Percentiles rank a stretch among this genome's conserved stretches.
phyloP scores from a whole-genome alignment of 2,888 invertebrate species.

The Scaptomyza reducta region DNA sequence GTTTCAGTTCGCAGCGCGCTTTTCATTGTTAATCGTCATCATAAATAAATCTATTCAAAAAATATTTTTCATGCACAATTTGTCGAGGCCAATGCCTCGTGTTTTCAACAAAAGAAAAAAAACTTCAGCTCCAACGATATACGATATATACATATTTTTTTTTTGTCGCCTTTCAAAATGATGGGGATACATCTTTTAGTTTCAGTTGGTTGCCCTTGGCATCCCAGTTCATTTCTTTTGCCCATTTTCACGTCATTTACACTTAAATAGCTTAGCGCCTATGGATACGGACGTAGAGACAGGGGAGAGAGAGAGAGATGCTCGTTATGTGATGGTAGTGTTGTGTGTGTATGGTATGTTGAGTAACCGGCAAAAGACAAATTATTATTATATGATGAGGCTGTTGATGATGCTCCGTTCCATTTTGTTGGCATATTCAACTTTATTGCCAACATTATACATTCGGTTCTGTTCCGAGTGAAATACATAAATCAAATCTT shows the following conservation, averaged over 20 bases:
- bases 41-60: slow-evolving; percentile 66
- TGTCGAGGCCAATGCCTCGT: slow-evolving; percentile 43
- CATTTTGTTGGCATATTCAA: slow-evolving; percentile 67
- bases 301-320: not conserved
- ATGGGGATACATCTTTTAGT: slow-evolving; percentile 49
- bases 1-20: not conserved
- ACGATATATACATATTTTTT: slow-evolving; percentile 18
- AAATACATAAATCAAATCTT: slow-evolving; percentile 46
- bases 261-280: slow-evolving; percentile 74
- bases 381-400: slow-evolving; percentile 65
- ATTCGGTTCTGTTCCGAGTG: slow-evolving; percentile 36
- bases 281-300: slow-evolving; percentile 27
- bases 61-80: slow-evolving; percentile 66
- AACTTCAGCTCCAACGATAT: slow-evolving; percentile 44
- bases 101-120: too few species aligned
- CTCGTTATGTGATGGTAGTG: slow-evolving; percentile 6
- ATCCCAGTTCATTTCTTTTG: slow-evolving; percentile 28
- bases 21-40: slow-evolving; percentile 68
- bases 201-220: slow-evolving; percentile 37
- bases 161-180: slow-evolving; percentile 45
- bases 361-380: slow-evolving; percentile 41
- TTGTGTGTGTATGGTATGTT: not conserved
- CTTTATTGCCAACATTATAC: slow-evolving; percentile 62
- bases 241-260: slow-evolving; percentile 78
- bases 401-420: slow-evolving; percentile 61